Percentiles rank a stretch among this genome's conserved stretches.
Conservation (phyloP, 2,797 vertebrate genomes). For the Sebastolobus alascanus region DNA sequence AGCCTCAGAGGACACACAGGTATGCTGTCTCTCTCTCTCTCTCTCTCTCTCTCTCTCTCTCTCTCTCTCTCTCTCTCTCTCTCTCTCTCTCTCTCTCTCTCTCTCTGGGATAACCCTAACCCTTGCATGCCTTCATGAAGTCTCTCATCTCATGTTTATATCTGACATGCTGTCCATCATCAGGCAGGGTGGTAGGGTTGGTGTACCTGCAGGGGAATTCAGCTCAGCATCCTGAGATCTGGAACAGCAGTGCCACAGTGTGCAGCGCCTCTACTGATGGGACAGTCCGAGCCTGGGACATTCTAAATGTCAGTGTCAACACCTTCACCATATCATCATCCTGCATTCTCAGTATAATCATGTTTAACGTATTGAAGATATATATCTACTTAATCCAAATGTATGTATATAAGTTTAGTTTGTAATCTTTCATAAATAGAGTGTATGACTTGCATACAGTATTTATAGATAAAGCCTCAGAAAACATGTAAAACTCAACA, state of each 20-base stretch:
- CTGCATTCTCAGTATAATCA: not conserved
- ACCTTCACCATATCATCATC: not conserved
- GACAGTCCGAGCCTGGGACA: conserved; percentile 84
- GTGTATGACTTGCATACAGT: not conserved
- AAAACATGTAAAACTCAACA: not conserved
- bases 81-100: not conserved
- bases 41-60: not conserved
- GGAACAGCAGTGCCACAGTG: conserved; percentile 65
- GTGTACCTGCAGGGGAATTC: conserved; percentile 78
- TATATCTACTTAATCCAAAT: not conserved
- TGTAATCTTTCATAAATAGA: not conserved
- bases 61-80: not conserved
- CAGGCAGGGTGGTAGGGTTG: conserved; percentile 82
- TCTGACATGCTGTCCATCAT: conserved; percentile 4
- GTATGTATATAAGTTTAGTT: not conserved
- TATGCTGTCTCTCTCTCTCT: conserved; percentile 4
- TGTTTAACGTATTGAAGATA: not conserved
- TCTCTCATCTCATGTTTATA: not conserved
- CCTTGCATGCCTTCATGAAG: not conserved
- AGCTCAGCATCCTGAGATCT: conserved; percentile 62
- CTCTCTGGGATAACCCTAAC: not conserved
- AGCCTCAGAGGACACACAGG: conserved; percentile 87
- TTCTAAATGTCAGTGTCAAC: conserved; percentile 75
- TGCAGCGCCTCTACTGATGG: conserved; percentile 86
- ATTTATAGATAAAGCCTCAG: not conserved